Evolutionary conservation across 2,113 vertebrate species (phyloP).

Genomic region (Gymnobelideus leadbeateri): DNA sequence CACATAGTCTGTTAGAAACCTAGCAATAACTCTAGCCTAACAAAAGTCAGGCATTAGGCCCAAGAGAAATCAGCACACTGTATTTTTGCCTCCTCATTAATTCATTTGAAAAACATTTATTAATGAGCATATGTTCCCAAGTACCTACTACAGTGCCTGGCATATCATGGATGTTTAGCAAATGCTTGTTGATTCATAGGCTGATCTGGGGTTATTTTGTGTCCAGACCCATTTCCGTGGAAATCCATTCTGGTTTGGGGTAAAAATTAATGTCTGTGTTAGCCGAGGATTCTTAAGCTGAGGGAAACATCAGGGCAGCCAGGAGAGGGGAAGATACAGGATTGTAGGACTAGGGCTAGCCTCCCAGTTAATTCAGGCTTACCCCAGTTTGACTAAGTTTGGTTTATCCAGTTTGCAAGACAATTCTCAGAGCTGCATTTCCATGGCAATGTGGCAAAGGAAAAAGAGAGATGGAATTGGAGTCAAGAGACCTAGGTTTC

Average conservation of each 20-base stretch:
- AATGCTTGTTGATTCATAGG: not conserved
- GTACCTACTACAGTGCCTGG: not conserved
- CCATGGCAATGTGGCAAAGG: not conserved
- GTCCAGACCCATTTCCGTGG: not conserved
- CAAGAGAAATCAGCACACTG: not conserved
- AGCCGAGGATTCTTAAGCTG: not conserved
- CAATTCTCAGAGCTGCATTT: not conserved
- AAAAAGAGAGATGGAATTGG: no score
- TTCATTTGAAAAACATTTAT: not conserved
- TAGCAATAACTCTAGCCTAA: not conserved
- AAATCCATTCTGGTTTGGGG: not conserved
- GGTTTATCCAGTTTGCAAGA: not conserved
- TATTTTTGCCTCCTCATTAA: not conserved
- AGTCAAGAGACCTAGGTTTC: not conserved
- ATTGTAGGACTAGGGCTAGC: not conserved
- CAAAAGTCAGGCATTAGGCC: not conserved
- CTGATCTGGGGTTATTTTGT: not conserved
- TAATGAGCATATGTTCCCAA: not conserved
- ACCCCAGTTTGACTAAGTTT: not conserved
- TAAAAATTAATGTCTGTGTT: not conserved
- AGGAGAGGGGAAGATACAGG: not conserved
- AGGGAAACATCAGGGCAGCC: not conserved
- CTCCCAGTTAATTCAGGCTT: not conserved
- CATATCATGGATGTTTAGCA: not conserved
- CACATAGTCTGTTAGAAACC: not conserved